Base-by-base conservation (phyloP, 30 jellyfish, hydroid and myxozoan species). In the Aurelia sp. region DNA sequence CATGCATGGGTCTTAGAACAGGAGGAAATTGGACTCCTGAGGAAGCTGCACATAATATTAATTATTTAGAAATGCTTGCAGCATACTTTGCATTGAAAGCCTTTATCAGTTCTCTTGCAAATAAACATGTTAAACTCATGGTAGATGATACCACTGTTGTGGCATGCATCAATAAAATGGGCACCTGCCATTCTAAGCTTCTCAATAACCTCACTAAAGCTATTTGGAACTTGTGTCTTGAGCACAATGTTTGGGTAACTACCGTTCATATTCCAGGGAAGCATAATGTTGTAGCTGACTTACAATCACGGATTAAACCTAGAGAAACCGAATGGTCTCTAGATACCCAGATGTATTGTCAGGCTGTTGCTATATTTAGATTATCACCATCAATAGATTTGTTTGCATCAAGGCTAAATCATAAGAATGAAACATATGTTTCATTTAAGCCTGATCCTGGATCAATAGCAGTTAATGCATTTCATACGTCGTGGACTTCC, bases 101-200 rank as follows among this genome's bases (percentile, higher is more conserved):
- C 33, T 27, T 27, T 27, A 13, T 18, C 30, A 66, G 41, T 19
- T 27, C 22, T 18, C 11, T 80, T 48, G 44, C 77, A 23, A 20
- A 71, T 55, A 51, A 69, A 41, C 96, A 88, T 72, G 89, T 78
- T 21, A 57, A 69, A 50, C 86, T 79, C 33, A 78, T 64, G 89
- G 76, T 79, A 41, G 96, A 88, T 53, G 79, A 88, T 41, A 79
- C 96, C 68, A 60, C 89, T 22, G 96, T 71, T 48, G 96, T 74
- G 33, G 62, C 92, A 18, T 52, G 67, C 30, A 51, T 88, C 18
- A 88, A 88, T 66, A 31, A 71, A 18, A 72, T 88, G 92, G 96
- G 91, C 16, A 77, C 87, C 19, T 35, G 81, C 22, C 86, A 66
- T 60, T 40, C 67, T 66, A 83, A 19, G 23, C 17, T 18, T 22